These are phyloP conservation scores for Prostheceraeus crozeri DNA, from an alignment of 2,888 invertebrate species.

Conservation along the genomic window DNA sequence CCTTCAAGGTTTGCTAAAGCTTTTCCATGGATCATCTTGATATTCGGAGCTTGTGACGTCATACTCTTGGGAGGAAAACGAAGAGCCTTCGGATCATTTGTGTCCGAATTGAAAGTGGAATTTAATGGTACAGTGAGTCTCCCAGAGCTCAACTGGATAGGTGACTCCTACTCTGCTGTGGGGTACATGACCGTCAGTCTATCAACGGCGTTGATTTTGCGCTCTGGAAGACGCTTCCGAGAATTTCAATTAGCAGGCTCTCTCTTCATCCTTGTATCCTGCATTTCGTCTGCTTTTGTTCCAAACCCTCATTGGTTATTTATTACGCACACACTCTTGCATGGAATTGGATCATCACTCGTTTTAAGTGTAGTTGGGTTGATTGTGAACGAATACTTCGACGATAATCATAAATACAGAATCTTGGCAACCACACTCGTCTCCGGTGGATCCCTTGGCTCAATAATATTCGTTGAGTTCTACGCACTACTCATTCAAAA, in stretches of 20 bases:
- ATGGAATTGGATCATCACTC: constrained; percentile 37
- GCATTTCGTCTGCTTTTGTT: constrained; percentile 31
- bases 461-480: constrained; percentile 32
- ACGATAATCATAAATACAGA: constrained; percentile 31
- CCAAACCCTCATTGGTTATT: constrained; percentile 37
- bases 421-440: constrained; percentile 33
- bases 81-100: constrained; percentile 34
- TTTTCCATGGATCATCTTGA: constrained; percentile 26
- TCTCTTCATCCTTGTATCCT: constrained; percentile 31
- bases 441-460: constrained; percentile 33
- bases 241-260: constrained; percentile 33
- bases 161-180: constrained; percentile 35
- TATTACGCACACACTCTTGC: constrained; percentile 32
- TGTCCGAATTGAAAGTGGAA: constrained; percentile 21
- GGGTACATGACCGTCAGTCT: constrained; percentile 35
- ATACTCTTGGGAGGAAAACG: constrained; percentile 35
- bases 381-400: constrained; percentile 35
- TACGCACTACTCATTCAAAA: constrained; percentile 23
- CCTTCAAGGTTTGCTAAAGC: too few species aligned
- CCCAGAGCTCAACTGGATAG: constrained; percentile 38
- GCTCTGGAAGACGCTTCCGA: constrained; percentile 25
- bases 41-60: constrained; percentile 26
- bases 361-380: constrained; percentile 29
- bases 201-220: constrained; percentile 18
- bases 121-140: constrained; percentile 29